Conservation (phyloP, 2,888 invertebrate species). For the Pristionchus mayeri region DNA sequence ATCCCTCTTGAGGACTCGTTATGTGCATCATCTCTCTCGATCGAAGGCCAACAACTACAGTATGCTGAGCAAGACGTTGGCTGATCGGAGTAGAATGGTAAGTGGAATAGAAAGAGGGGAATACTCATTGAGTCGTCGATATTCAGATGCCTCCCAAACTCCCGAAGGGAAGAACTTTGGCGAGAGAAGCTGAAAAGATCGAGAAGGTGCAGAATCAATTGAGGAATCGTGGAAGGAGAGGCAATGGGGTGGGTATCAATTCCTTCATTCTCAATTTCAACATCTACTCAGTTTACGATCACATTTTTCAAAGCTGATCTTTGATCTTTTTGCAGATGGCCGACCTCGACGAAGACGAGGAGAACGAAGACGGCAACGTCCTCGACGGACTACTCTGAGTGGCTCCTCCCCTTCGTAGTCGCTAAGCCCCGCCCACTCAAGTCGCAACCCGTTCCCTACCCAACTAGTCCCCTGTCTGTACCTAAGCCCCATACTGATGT, state of each 20-base stretch:
- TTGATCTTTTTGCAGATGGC: conserved; percentile 11
- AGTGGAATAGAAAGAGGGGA: neutral
- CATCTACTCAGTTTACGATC: neutral
- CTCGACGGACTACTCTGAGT: conserved; percentile 16
- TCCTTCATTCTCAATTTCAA: neutral
- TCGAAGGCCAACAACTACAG: conserved; percentile 34
- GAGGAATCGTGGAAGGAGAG: neutral
- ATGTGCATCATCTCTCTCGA: conserved; percentile 31
- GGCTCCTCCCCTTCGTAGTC: conserved; percentile 17
- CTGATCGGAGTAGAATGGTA: conserved; percentile 42
- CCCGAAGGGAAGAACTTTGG: neutral
- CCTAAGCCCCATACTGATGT: neutral
- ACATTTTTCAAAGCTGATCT: neutral
- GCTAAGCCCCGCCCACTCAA: conserved; percentile 19
- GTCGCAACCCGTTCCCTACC: neutral
- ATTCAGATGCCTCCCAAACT: conserved; percentile 27
- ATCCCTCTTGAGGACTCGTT: neutral
- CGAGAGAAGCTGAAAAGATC: neutral
- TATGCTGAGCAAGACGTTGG: conserved; percentile 22
- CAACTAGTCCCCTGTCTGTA: neutral
- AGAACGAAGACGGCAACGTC: conserved; percentile 14
- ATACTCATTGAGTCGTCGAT: neutral
- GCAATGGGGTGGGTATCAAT: neutral
- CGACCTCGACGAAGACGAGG: conserved; percentile 33
- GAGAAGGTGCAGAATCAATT: neutral